A percentile compares a stretch with the other conserved stretches of the same genome.
phyloP scores from a whole-genome alignment of 1,140 invertebrate genomes.

The Panulirus ornatus region DNA sequence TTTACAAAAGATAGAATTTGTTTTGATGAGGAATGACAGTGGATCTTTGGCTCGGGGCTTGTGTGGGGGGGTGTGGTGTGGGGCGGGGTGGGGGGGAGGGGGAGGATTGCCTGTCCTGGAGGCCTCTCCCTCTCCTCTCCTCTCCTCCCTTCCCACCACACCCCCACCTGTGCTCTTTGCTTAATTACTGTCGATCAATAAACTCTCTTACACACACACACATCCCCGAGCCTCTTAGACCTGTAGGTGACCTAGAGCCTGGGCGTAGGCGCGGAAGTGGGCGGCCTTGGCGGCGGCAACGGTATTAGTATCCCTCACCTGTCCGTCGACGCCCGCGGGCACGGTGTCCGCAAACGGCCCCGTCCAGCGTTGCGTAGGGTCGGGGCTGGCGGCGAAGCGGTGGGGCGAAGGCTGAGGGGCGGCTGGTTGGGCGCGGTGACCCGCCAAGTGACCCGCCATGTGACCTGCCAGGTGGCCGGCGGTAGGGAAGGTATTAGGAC shows the following conservation, averaged over 20 bases:
- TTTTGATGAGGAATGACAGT: too few relatives aligned
- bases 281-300: conserved; percentile 49
- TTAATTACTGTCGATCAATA: background rate
- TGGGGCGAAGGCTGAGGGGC: background rate
- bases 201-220: background rate
- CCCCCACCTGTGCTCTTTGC: background rate
- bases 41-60: too few relatives aligned
- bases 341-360: conserved; percentile 39
- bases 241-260: background rate
- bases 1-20: too few relatives aligned
- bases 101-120: background rate
- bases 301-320: conserved; percentile 18
- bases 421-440: background rate
- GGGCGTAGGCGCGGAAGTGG: conserved; percentile 49
- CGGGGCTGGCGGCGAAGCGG: background rate
- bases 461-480: conserved; percentile 40
- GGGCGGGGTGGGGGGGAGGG: too few relatives aligned
- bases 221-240: too few relatives aligned
- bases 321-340: conserved; percentile 33
- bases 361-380: background rate
- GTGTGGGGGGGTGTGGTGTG: too few relatives aligned
- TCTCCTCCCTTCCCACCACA: background rate
- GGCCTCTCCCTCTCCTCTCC: background rate
- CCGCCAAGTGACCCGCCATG: conserved; percentile 47
- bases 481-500: conserved; percentile 60